Evolutionary conservation across 2,888 invertebrate genomes (phyloP), one percentile per base, ranked within the genome.

Genomic region (Fragum sueziense): DNA sequence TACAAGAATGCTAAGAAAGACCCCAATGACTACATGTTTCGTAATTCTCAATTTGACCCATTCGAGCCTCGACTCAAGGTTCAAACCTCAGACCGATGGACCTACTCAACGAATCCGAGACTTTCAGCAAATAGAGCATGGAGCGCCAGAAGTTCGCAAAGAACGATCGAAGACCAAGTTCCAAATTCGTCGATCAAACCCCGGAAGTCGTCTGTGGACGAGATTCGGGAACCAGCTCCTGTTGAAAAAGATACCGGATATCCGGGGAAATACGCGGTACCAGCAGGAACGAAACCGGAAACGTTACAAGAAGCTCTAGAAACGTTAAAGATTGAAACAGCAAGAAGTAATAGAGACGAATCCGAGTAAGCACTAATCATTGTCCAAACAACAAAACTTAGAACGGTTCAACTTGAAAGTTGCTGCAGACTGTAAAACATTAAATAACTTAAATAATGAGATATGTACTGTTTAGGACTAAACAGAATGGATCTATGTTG

Each of bases 221-320:
- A 54, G 11, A 14, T 4, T 20, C 14, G 34, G 11, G n/a, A 20
- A 25, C 33, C 20, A 25, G 17, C 20, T 9, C 11, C 6, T 2
- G 14, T n/a, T 0, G 27, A n/a, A 14, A n/a, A 57, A 37, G n/a
- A 11, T 14, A 22, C 22, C 0, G 65, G 33, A 17, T 78, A 78
- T 70, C 78, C 78, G 3, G 78, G 78, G 27, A 54, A 33, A 34
- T 78, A 78, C 57, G 52, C 78, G 34, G 62, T 57, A 25, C 27
- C 14, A 20, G 29, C 27, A 1, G 37, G 59, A 11, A 29, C 27
- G 2, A 54, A 69, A 59, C 31, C 69, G 27, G 67, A 29, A n/a
- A 25, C 69, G 3, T 47, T 69, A 25, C 27, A 59, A 7, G 59
- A 74, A 17, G 41, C 68, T 17, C 25, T 57, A 14, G 54, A 31